Conservation (phyloP, 2,888 invertebrate genomes). For the Melanostoma scalare region DNA sequence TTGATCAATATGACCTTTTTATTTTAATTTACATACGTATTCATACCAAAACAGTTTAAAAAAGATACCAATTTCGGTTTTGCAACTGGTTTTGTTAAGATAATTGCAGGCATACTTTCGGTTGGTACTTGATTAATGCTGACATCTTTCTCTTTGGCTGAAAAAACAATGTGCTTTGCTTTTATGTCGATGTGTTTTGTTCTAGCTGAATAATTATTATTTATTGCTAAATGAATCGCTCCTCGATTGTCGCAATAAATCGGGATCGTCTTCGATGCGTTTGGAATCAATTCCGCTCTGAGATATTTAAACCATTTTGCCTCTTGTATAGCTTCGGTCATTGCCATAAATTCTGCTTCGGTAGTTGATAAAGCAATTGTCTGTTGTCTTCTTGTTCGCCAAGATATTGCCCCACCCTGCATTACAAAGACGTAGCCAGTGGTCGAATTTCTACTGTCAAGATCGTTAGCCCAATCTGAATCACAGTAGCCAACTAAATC, state of each 20-base stretch:
- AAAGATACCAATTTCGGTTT: constrained; percentile 30
- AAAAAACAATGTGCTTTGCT: constrained; percentile 41
- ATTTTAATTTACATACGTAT: constrained; percentile 18
- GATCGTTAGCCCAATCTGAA: constrained; percentile 36
- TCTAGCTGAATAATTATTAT: constrained; percentile 13
- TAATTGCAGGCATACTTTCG: constrained; percentile 40
- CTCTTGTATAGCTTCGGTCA: not conserved
- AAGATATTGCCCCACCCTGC: constrained; percentile 33
- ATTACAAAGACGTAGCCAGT: constrained; percentile 39
- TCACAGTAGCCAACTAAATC: constrained; percentile 28
- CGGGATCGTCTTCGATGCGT: constrained; percentile 18
- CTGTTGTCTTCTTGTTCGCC: constrained; percentile 25
- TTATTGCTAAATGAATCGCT: constrained; percentile 14
- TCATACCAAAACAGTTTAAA: constrained; percentile 37
- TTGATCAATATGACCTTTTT: not conserved
- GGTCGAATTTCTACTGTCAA: constrained; percentile 22
- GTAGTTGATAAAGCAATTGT: constrained; percentile 25
- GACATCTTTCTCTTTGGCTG: constrained; percentile 34
- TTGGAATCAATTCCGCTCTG: constrained; percentile 14
- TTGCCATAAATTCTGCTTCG: constrained; percentile 17
- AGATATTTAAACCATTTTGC: constrained; percentile 8
- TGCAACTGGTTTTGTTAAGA: constrained; percentile 43
- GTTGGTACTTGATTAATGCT: constrained; percentile 38
- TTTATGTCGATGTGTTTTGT: constrained; percentile 33
- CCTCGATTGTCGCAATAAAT: constrained; percentile 25